Base-by-base conservation (phyloP, 30 jellyfish, hydroid and myxozoan species). In the Aurelia aurita region DNA sequence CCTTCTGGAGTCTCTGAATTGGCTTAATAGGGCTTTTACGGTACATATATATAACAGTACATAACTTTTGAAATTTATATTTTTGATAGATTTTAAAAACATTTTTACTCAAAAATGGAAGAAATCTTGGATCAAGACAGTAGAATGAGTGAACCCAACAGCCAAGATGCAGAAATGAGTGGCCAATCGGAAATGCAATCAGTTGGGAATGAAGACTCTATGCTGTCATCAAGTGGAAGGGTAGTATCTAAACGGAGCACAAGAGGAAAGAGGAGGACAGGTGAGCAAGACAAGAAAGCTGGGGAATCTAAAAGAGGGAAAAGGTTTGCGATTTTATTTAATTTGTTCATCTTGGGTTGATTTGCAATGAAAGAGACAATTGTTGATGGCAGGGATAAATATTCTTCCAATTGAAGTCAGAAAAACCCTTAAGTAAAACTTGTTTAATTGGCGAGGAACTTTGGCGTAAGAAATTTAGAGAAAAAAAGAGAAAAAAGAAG, bases 211-310 rank as follows among this genome's bases (percentile, higher is more conserved):
- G 70, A 67, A 14, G 86, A 74, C 39, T 74, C 86, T 10, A 10
- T 46, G 21, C 20, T 74, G 69, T 81, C 91, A 58, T 45, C 84
- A 27, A 63, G 85, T 29, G 88, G 96, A 26, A 77, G 73, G 43
- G 75, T 62, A 2, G 79, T 78, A 11, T 61, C 97, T 19, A 92
- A 88, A 55, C 86, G 92, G 66, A 74, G 96, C 68, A 54, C 85
- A 12, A 66, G 98, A 22, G 97, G 98, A 13, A 92, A 92, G 44
- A 63, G 98, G 44, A 60, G 97, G 82, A 87, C 96, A 8, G 96
- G 90, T 23, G 98, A 92, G 18, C 85, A 63, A 61, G 97, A 87
- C 35, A 85, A 87, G 53, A 81, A 74, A 51, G 68, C 72, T 28
- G 69, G 82, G 18, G 69, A 95, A 29, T 74, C 92, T 9, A 92